These are phyloP conservation scores for Andrena dorsata DNA, from an alignment of 2,888 invertebrate genomes.

Conservation along the genomic window DNA sequence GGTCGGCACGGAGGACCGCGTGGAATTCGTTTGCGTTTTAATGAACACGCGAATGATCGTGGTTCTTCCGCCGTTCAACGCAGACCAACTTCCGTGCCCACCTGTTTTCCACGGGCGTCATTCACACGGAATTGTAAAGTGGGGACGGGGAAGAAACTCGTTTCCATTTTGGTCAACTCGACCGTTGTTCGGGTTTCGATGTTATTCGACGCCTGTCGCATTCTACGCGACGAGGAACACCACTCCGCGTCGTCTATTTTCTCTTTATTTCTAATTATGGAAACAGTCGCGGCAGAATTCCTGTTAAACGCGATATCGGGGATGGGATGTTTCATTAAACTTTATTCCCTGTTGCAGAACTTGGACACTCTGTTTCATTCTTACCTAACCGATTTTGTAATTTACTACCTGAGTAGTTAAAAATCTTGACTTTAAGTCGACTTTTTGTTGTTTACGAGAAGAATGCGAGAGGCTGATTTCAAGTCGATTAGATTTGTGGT, in stretches of 20 bases:
- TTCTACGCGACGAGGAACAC: background rate
- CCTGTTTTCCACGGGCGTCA: slow-evolving; percentile 55
- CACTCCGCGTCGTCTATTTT: slow-evolving; percentile 13
- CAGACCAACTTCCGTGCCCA: slow-evolving; percentile 44
- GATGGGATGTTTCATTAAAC: background rate
- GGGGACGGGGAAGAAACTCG: slow-evolving; percentile 54
- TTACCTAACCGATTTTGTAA: no score
- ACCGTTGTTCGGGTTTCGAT: slow-evolving; percentile 19
- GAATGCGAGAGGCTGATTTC: no score
- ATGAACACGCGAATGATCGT: slow-evolving; percentile 73
- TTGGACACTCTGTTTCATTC: no score
- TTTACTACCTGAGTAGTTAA: no score
- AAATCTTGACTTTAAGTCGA: no score
- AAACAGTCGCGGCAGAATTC: slow-evolving; percentile 3
- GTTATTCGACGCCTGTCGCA: slow-evolving; percentile 40
- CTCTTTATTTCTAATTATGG: slow-evolving; percentile 35
- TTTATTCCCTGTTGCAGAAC: background rate
- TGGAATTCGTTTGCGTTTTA: slow-evolving; percentile 77
- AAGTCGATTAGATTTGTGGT: no score
- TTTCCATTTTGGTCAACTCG: slow-evolving; percentile 60
- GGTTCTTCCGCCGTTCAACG: slow-evolving; percentile 54
- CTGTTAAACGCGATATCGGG: background rate
- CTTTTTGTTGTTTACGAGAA: no score
- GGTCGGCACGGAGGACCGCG: slow-evolving; percentile 52
- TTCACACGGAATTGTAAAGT: slow-evolving; percentile 64